phyloP scores from a whole-genome alignment of 2,113 vertebrate species.

The Castor canadensis region DNA sequence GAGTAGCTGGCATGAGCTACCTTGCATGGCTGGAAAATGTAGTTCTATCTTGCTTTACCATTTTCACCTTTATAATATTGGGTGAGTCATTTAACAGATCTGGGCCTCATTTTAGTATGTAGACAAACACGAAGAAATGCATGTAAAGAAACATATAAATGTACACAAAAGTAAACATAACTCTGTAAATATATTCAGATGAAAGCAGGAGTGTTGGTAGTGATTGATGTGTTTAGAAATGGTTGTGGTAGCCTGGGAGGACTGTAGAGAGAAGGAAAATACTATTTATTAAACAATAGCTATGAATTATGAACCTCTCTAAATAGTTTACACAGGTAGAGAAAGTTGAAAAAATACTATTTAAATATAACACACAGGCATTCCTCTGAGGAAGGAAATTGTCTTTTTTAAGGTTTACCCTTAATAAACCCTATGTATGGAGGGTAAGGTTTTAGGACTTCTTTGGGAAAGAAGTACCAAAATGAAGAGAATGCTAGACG shows the following conservation, averaged over 20 bases:
- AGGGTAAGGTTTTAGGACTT: not conserved
- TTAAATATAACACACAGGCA: slow-evolving; percentile 9
- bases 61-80: not conserved
- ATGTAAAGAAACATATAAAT: not conserved
- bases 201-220: not conserved
- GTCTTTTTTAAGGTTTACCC: slow-evolving; percentile 45
- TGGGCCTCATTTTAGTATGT: not conserved
- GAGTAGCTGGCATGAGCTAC: too few relatives aligned
- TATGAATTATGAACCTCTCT: not conserved
- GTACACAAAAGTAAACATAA: not conserved
- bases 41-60: not conserved
- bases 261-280: not conserved
- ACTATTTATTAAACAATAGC: not conserved
- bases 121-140: slow-evolving; percentile 1
- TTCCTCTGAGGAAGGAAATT: not conserved
- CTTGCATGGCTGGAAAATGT: too few relatives aligned
- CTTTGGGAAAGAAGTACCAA: not conserved
- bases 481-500: not conserved
- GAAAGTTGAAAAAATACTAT: not conserved
- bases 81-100: not conserved
- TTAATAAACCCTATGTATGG: not conserved
- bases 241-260: not conserved
- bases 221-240: not conserved
- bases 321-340: not conserved
- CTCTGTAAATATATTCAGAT: not conserved